Base-by-base conservation (phyloP, 2,797 vertebrate genomes). In the Diplodus sargus region DNA sequence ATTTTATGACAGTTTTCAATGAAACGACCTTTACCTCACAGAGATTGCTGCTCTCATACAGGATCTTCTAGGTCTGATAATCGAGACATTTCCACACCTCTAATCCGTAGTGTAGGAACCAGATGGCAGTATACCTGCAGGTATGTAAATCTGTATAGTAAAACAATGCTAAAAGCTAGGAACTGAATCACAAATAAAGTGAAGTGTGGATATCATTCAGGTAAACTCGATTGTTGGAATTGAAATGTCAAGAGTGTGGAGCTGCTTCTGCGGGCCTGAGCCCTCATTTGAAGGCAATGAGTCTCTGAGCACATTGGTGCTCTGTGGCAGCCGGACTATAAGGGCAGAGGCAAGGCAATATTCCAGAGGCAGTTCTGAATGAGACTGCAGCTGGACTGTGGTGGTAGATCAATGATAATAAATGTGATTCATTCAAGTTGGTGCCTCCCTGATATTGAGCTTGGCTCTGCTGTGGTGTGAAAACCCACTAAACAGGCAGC, bases 321-420 rank as follows among this genome's bases (percentile, higher is more conserved):
- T 79, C 52, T 64, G 60, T 78, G 64, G 73, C 78, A 78, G 76
- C 64, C 25, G 22, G 60, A 61, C 65, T 71, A 49, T 67, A 74
- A 73, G 68, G 79, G 82, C 51, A 73, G 72, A 79, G 74, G 83
- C 56, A 76, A 88, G 77, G 81, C 82, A 84, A 78, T 89, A 89
- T 85, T 88, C 78, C 51, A 74, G 54, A 69, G 61, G 70, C 86
- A 62, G 48, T 39, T 73, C 74, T 84, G 74, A 89, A 75, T 82
- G 73, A 82, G 80, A 61, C 56, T 57, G 73, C 63, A 68, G 79
- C 78, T 70, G 67, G 72, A 83, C 86, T 87, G 82, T 88, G 81
- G 63, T 86, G 83, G 73, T 75, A 65, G 91, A 91, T 94, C 90
- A 89, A 88, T 92, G 87, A 80, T 86, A 76, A 82, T 86, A 87